A percentile compares a stretch with the other conserved stretches of the same genome.
phyloP scores from a whole-genome alignment of 1,140 invertebrate species.

The Ylistrum balloti region DNA sequence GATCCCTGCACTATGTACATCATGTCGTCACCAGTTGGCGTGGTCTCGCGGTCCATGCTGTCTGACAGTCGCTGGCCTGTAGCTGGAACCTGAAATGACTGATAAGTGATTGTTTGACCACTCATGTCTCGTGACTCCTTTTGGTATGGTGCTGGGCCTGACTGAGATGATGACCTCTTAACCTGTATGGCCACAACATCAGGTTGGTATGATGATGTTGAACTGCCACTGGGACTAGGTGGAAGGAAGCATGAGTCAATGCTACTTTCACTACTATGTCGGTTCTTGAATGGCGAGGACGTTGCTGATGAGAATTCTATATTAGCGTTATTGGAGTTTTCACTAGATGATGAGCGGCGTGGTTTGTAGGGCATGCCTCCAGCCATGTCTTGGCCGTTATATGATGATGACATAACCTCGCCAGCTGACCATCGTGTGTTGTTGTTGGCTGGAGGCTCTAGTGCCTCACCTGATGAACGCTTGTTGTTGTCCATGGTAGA shows the following conservation, averaged over 20 bases:
- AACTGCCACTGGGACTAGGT: slow-evolving; percentile 50
- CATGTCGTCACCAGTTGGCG: slow-evolving; percentile 70
- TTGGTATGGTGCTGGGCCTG: slow-evolving; percentile 63
- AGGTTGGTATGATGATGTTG: slow-evolving; percentile 67
- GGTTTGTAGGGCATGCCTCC: slow-evolving; percentile 64
- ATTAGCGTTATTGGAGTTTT: slow-evolving; percentile 73
- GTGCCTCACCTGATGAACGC: slow-evolving; percentile 68
- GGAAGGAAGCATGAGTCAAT: slow-evolving; percentile 56
- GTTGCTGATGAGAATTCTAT: slow-evolving; percentile 45
- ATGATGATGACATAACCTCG: slow-evolving; percentile 61
- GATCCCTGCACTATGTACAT: slow-evolving; percentile 54
- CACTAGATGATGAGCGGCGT: slow-evolving; percentile 77
- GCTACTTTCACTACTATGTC: slow-evolving; percentile 62
- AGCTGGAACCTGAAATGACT: slow-evolving; percentile 85
- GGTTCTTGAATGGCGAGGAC: slow-evolving; percentile 52
- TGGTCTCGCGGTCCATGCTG: slow-evolving; percentile 66
- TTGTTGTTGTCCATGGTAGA: slow-evolving; percentile 72
- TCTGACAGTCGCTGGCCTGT: slow-evolving; percentile 56
- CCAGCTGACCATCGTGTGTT: slow-evolving; percentile 74
- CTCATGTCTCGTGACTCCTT: slow-evolving; percentile 63
- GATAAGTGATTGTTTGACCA: slow-evolving; percentile 86
- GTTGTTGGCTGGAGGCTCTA: slow-evolving; percentile 70
- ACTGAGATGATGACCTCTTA: slow-evolving; percentile 73
- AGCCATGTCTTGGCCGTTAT: slow-evolving; percentile 55
- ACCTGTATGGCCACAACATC: slow-evolving; percentile 83